phyloP scores from a whole-genome alignment of 2,113 vertebrate species.

The Morone saxatilis region DNA sequence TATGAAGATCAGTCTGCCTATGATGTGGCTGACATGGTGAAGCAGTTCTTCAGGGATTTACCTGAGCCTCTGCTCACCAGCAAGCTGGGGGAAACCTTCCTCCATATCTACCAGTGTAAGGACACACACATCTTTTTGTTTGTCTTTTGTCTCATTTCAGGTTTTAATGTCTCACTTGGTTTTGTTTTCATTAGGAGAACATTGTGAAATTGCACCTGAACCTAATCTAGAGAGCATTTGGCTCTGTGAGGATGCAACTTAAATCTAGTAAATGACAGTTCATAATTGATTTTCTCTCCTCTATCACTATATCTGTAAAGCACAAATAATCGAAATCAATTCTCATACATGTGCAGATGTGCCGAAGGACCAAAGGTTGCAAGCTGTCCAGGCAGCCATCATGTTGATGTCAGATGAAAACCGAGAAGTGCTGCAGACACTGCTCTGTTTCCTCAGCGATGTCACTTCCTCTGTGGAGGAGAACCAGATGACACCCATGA shows the following conservation, averaged over 20 bases:
- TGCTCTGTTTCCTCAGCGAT: constrained; percentile 95
- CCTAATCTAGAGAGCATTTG: not conserved
- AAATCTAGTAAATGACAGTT: not conserved
- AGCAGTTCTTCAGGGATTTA: constrained; percentile 97
- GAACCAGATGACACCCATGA: constrained; percentile 99
- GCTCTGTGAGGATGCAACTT: not conserved
- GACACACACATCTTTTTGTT: not conserved
- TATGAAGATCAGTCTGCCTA: constrained; percentile 98
- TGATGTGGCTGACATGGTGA: constrained; percentile 98
- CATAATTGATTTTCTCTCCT: not conserved
- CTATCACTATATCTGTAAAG: not conserved
- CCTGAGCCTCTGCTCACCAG: constrained; percentile 96
- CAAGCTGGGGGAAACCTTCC: constrained; percentile 97
- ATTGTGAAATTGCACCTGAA: not conserved
- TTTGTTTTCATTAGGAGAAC: not conserved
- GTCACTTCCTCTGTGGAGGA: constrained; percentile 93
- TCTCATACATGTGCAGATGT: constrained; percentile 85
- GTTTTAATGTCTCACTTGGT: not conserved
- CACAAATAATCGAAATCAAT: constrained; percentile 21
- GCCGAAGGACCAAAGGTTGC: constrained; percentile 94
- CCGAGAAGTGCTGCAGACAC: constrained; percentile 93
- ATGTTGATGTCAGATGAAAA: constrained; percentile 98
- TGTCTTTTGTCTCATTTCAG: not conserved
- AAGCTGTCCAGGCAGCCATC: constrained; percentile 94
- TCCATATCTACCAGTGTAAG: constrained; percentile 98